Conservation (phyloP, 23 tunicate genomes). For the Trididemnum clinides region DNA sequence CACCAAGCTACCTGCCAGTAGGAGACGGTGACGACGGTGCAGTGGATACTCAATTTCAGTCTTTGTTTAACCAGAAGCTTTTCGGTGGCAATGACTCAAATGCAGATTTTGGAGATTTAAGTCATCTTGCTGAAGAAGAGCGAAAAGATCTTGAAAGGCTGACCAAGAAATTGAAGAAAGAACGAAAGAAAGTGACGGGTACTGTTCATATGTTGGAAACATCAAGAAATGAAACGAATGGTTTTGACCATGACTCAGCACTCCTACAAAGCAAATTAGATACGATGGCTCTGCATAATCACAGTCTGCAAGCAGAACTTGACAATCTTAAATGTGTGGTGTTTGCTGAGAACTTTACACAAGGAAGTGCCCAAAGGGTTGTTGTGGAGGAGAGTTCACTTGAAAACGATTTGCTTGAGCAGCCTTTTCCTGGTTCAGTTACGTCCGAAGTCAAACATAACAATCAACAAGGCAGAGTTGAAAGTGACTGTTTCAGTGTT, state of each 20-base stretch:
- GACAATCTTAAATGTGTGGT: conserved; percentile 71
- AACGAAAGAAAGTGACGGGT: conserved; percentile 54
- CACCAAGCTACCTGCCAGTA: conserved; percentile 66
- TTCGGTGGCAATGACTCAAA: background rate
- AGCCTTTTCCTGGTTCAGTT: too few species aligned
- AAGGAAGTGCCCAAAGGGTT: too few species aligned
- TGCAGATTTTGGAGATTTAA: conserved; percentile 40
- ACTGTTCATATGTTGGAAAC: conserved; percentile 58
- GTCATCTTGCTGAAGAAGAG: conserved; percentile 73
- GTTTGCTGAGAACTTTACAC: conserved; percentile 52
- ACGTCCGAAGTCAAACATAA: too few species aligned
- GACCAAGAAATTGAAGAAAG: conserved; percentile 69
- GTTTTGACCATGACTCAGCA: conserved; percentile 15
- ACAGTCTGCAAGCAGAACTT: conserved; percentile 52
- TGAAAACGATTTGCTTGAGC: too few species aligned
- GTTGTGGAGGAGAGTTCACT: too few species aligned
- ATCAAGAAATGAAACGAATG: conserved; percentile 7
- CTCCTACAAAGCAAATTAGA: conserved; percentile 51
- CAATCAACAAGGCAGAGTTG: too few species aligned
- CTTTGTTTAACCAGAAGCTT: background rate
- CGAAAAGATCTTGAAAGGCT: conserved; percentile 52
- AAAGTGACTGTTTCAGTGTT: too few species aligned
- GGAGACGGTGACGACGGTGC: background rate
- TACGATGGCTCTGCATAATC: conserved; percentile 52
- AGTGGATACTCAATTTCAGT: background rate